These are phyloP conservation scores for Wasmannia auropunctata DNA, from an alignment of 1,140 invertebrate species.

Conservation along the genomic window DNA sequence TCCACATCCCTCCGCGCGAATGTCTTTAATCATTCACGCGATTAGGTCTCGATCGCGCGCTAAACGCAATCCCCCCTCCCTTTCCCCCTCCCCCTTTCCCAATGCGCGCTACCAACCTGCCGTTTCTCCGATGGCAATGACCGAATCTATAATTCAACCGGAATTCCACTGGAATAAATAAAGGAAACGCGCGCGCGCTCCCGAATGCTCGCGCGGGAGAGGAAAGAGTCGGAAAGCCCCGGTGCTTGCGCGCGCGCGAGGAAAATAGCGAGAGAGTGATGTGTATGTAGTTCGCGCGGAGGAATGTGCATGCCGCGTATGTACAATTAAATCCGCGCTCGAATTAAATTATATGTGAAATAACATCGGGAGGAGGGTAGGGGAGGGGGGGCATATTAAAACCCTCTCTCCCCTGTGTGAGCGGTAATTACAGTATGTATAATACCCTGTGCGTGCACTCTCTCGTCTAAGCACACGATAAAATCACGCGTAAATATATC, in stretches of 20 bases:
- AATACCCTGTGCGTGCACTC: neutral
- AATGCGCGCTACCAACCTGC: no score
- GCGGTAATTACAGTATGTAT: neutral
- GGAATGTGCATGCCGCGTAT: neutral
- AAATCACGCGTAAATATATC: neutral
- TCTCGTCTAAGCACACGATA: neutral
- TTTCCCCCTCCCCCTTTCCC: no score
- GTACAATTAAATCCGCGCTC: neutral
- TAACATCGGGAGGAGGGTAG: neutral
- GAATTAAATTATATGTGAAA: constrained; percentile 19
- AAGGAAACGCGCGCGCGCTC: neutral
- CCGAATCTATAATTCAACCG: constrained; percentile 67
- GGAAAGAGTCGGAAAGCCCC: neutral
- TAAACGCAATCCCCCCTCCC: neutral
- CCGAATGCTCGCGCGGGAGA: neutral
- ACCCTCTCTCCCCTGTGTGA: no score
- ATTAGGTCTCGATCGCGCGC: constrained; percentile 55
- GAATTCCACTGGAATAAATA: constrained; percentile 56
- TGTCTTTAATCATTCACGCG: constrained; percentile 44
- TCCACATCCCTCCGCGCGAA: neutral
- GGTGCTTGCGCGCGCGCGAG: no score
- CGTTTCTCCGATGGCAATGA: constrained; percentile 64
- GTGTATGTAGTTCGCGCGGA: neutral
- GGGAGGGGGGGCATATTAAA: no score
- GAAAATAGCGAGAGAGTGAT: neutral